These are phyloP conservation scores for Jaculus jaculus DNA, from an alignment of 2,113 vertebrate species.

Conservation along the genomic window DNA sequence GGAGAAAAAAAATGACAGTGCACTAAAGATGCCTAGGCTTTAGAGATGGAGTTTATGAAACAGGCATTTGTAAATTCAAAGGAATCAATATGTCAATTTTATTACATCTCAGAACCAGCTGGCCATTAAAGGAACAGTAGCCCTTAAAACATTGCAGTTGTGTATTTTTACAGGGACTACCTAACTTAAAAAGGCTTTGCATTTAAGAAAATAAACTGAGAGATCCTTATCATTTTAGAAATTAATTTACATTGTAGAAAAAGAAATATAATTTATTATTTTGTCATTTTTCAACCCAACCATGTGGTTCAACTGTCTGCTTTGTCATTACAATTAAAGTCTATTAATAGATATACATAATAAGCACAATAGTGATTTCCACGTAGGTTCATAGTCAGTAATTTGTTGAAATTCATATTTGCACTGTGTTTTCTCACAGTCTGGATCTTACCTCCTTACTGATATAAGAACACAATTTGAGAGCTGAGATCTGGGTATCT, in stretches of 20 bases:
- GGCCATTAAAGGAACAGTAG: conserved; percentile 97
- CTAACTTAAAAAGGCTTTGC: conserved; percentile 84
- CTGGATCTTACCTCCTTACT: conserved; percentile 37
- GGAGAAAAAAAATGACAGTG: conserved; percentile 96
- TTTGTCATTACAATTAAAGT: conserved; percentile 60
- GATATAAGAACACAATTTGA: conserved; percentile 26
- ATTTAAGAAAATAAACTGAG: conserved; percentile 79
- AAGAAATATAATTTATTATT: conserved; percentile 71
- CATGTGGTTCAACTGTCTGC: conserved; percentile 32
- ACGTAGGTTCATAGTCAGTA: neutral
- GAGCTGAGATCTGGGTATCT: conserved; percentile 45
- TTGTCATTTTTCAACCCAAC: conserved; percentile 68
- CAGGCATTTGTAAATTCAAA: conserved; percentile 99
- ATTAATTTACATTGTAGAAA: conserved; percentile 61
- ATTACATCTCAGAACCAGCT: conserved; percentile 98
- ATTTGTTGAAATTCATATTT: conserved; percentile 33
- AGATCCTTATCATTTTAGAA: conserved; percentile 79
- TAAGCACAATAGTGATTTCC: conserved; percentile 13
- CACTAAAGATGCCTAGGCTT: conserved; percentile 97
- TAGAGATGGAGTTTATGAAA: conserved; percentile 99
- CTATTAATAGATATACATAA: conserved; percentile 51
- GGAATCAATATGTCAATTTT: conserved; percentile 99
- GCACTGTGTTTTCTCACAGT: conserved; percentile 44
- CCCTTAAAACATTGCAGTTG: conserved; percentile 85
- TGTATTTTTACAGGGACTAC: conserved; percentile 80